These are phyloP conservation scores for Kryptopterus vitreolus DNA, from an alignment of 2,797 vertebrate species.

Conservation along the genomic window DNA sequence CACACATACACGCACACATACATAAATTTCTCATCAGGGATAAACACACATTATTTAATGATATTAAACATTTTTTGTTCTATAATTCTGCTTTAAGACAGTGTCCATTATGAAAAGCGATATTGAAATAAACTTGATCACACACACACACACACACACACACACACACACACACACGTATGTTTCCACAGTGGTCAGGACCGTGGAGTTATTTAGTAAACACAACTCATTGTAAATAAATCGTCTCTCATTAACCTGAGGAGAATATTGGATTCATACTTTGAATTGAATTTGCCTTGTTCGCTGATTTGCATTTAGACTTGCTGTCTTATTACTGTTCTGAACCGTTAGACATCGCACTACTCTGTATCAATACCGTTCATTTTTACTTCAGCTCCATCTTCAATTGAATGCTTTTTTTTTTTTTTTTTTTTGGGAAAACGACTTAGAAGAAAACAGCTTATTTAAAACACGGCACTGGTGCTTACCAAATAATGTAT, in stretches of 20 bases:
- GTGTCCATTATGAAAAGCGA: no score
- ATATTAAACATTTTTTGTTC: no score
- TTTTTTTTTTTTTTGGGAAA: no score
- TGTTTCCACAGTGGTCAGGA: not conserved
- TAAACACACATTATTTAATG: no score
- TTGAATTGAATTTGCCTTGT: not conserved
- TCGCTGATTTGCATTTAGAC: slow-evolving; percentile 19
- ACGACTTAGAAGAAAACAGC: not conserved
- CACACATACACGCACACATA: slow-evolving; percentile 2
- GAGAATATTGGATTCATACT: slow-evolving; percentile 15
- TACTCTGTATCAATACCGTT: not conserved
- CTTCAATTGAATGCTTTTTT: not conserved
- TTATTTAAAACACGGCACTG: not conserved
- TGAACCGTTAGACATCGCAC: not conserved
- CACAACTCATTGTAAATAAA: slow-evolving; percentile 29
- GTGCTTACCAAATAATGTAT: not conserved
- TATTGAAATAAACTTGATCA: no score
- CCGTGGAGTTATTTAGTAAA: slow-evolving; percentile 14
- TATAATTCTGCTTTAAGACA: no score
- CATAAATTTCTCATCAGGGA: no score
- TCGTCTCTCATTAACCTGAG: slow-evolving; percentile 23
- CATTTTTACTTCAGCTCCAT: not conserved
- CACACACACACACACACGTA: not conserved
- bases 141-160: slow-evolving; percentile 16
- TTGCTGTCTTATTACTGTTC: slow-evolving; percentile 9